A percentile compares a stretch with the other conserved stretches of the same genome.
phyloP scores from a whole-genome alignment of 2,797 vertebrate genomes.

The Pelochelys cantorii region DNA sequence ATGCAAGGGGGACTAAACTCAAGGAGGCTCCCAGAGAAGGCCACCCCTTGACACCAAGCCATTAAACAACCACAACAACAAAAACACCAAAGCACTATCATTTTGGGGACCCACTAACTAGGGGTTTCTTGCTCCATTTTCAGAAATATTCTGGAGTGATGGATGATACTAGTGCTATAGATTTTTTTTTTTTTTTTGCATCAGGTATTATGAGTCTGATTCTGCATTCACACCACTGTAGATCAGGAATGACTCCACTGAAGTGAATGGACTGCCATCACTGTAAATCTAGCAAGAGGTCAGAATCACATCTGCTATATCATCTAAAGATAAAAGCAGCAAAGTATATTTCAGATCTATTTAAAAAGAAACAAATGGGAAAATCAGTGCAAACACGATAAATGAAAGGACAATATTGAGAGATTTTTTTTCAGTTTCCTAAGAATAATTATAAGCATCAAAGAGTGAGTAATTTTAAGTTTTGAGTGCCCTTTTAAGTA shows the following conservation, averaged over 20 bases:
- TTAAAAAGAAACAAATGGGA: constrained; percentile 60
- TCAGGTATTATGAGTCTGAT: fast-evolving
- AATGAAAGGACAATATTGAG: neutral
- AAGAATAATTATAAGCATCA: neutral
- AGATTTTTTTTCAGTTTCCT: constrained; percentile 19
- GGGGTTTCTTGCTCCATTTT: neutral
- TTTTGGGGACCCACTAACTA: neutral
- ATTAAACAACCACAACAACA: too few relatives aligned
- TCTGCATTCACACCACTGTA: fast-evolving
- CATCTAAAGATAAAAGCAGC: constrained; percentile 24
- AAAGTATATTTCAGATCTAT: constrained; percentile 36
- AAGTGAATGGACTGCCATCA: neutral
- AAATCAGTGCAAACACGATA: neutral
- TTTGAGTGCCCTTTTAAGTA: constrained; percentile 55
- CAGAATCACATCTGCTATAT: neutral
- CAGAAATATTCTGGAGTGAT: fast-evolving
- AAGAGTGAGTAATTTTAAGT: constrained; percentile 50
- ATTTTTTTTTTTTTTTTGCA: neutral
- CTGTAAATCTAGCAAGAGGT: neutral
- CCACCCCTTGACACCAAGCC: too few relatives aligned
- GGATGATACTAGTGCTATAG: fast-evolving
- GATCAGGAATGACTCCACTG: fast-evolving
- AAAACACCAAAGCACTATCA: fast-evolving
- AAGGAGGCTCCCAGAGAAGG: too few relatives aligned
- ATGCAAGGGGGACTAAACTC: too few relatives aligned